These are phyloP conservation scores for Sardina pilchardus DNA, from an alignment of 2,113 vertebrate species.

Conservation along the genomic window DNA sequence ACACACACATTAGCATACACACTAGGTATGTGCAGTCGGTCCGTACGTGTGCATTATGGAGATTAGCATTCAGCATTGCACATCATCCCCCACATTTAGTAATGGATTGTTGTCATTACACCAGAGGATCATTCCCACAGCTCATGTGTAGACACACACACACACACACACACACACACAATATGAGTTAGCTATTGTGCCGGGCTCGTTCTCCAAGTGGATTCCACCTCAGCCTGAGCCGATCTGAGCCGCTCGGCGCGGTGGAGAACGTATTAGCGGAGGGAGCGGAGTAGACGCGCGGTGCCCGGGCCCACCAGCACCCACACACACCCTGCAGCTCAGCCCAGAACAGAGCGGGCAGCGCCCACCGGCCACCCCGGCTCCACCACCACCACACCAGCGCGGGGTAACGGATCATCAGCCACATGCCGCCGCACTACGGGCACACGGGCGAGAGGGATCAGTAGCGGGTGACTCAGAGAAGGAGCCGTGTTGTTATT, in stretches of 20 bases:
- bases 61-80: constrained; percentile 44
- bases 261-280: background rate
- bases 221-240: background rate
- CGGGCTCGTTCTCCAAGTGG: background rate
- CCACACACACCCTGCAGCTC: background rate
- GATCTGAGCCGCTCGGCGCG: background rate
- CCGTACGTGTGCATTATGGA: constrained; percentile 43
- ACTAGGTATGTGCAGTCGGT: background rate
- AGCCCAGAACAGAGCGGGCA: background rate
- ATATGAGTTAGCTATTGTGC: background rate
- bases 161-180: constrained; percentile 15
- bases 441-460: background rate
- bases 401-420: background rate
- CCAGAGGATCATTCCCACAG: constrained; percentile 20
- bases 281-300: background rate
- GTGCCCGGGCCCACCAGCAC: background rate
- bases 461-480: background rate
- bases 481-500: background rate
- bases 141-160: background rate
- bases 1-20: background rate
- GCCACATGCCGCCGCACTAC: background rate
- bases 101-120: constrained; percentile 44
- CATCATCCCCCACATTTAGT: constrained; percentile 42
- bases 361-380: background rate
- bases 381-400: background rate